Evolutionary conservation across 2,113 vertebrate genomes (phyloP).

Genomic region (Megalops atlanticus): DNA sequence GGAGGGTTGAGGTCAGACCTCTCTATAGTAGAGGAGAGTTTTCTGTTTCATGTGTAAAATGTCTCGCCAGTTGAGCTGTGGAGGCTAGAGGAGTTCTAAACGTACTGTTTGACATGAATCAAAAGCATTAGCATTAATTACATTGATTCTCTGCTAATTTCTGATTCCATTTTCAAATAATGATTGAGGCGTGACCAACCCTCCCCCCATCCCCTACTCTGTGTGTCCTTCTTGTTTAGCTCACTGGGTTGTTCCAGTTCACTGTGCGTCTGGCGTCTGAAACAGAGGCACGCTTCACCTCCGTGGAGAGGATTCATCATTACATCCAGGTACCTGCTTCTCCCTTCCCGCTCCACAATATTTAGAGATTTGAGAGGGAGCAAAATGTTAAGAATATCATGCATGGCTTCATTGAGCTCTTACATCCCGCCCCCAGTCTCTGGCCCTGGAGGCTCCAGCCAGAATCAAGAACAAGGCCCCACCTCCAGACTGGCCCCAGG

Average conservation of each 20-base stretch:
- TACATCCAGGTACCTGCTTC: conserved; percentile 82
- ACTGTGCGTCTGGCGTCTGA: conserved; percentile 89
- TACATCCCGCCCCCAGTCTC: conserved; percentile 66
- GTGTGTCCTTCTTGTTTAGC: conserved; percentile 58
- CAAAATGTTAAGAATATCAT: background rate
- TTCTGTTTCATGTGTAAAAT: background rate
- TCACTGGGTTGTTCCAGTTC: conserved; percentile 94
- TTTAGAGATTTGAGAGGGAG: background rate
- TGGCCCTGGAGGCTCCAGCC: conserved; percentile 89
- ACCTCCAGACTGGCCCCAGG: conserved; percentile 83
- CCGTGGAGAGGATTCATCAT: conserved; percentile 88
- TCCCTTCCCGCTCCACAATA: background rate
- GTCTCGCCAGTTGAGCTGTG: no score
- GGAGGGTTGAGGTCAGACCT: no score
- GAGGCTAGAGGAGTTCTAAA: background rate
- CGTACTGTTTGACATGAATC: background rate
- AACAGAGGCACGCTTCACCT: conserved; percentile 93
- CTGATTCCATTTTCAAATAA: no score
- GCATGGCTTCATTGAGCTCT: background rate
- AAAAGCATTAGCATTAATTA: no score
- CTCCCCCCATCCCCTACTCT: background rate
- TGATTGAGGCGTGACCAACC: no score
- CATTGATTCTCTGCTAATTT: no score
- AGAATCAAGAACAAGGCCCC: conserved; percentile 84
- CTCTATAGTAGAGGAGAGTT: background rate